Conservation (phyloP, 2,113 vertebrate species). For the Gadus macrocephalus region DNA sequence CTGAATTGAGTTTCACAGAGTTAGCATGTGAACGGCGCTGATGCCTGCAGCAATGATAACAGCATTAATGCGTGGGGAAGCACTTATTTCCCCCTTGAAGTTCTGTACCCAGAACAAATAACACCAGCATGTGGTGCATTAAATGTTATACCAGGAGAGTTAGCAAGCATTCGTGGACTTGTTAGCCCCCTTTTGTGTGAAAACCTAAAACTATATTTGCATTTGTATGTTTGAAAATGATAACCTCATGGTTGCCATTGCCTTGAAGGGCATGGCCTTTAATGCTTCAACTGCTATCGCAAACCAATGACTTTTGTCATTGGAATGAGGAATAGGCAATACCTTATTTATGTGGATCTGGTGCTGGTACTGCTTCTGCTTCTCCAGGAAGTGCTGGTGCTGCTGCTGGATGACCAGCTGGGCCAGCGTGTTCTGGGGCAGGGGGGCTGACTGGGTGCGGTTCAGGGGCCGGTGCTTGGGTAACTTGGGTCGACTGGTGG, state of each 20-base stretch:
- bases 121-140: conserved; percentile 47
- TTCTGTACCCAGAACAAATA: conserved; percentile 56
- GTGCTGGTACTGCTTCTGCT: conserved; percentile 96
- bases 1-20: conserved; percentile 69
- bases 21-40: conserved; percentile 61
- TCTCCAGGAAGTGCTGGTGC: conserved; percentile 96
- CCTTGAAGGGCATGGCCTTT: conserved; percentile 11
- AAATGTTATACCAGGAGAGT: no score
- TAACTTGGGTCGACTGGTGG: conserved; percentile 83
- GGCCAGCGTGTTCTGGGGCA: conserved; percentile 94
- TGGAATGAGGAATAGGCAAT: conserved; percentile 30
- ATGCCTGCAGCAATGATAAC: conserved; percentile 70
- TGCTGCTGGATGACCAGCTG: conserved; percentile 98
- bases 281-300: conserved; percentile 30
- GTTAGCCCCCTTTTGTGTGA: conserved; percentile 14
- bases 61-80: conserved; percentile 66
- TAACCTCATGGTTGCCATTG: conserved; percentile 43
- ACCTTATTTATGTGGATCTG: conserved; percentile 97
- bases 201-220: conserved; percentile 52
- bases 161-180: no score
- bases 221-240: conserved; percentile 49
- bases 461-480: conserved; percentile 93
- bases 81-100: conserved; percentile 58
- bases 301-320: conserved; percentile 32
- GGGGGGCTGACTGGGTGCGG: conserved; percentile 92